phyloP scores from a whole-genome alignment of 1,140 invertebrate species.

The Rhizoglyphus robini region DNA sequence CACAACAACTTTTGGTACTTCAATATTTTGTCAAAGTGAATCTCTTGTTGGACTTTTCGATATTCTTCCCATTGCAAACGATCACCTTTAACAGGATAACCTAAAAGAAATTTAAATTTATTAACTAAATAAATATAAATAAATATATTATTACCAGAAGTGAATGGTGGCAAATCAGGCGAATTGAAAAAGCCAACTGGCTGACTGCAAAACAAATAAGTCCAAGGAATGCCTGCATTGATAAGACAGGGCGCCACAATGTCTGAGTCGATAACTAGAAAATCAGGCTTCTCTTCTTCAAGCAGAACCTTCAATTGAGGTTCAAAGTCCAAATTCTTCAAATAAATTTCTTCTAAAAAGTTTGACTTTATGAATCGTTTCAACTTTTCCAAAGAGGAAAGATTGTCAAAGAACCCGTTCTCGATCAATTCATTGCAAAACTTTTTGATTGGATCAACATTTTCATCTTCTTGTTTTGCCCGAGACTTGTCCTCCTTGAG shows the following conservation, averaged over 20 bases:
- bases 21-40: no score
- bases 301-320: background rate
- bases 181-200: background rate
- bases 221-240: slow-evolving; percentile 3
- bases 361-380: no score
- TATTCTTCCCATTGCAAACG: background rate
- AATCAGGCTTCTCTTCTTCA: slow-evolving; percentile 12
- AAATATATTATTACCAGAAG: background rate
- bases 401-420: no score
- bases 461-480: no score
- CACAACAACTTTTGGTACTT: no score
- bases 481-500: no score
- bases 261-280: slow-evolving; percentile 1
- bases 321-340: no score
- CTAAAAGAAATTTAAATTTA: background rate
- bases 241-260: slow-evolving; percentile 6
- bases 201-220: background rate
- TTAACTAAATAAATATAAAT: background rate
- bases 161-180: background rate
- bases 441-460: no score
- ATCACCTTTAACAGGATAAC: background rate
- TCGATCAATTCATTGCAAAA: no score
- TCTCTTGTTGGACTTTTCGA: background rate
- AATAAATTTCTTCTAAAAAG: no score
- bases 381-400: no score